Evolutionary conservation across 2,113 vertebrate species (phyloP).

Genomic region (Crotalus horridus): DNA sequence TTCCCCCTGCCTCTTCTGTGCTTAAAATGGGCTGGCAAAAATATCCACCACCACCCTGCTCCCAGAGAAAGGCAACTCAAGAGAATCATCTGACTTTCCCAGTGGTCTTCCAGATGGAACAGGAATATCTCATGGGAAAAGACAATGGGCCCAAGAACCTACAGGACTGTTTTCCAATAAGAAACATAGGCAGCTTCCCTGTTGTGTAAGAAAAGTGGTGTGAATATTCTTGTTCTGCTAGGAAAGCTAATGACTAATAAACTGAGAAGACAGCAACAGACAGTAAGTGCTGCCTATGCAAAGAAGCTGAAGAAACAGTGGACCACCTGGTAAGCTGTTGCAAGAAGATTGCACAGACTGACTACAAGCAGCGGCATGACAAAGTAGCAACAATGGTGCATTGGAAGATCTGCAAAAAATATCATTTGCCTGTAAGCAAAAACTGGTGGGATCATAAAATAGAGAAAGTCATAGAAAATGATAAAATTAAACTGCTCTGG

Average conservation of each 20-base stretch:
- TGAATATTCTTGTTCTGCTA: neutral
- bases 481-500: too few relatives aligned
- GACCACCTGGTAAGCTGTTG: too few relatives aligned
- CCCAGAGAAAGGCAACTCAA: fast-evolving
- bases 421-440: too few relatives aligned
- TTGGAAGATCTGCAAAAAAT: too few relatives aligned
- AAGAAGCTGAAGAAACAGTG: too few relatives aligned
- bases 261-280: too few relatives aligned
- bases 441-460: too few relatives aligned
- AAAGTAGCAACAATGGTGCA: too few relatives aligned
- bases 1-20: constrained; percentile 50
- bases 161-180: neutral
- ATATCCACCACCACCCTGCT: neutral
- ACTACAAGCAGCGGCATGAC: too few relatives aligned
- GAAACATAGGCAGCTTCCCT: neutral
- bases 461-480: too few relatives aligned
- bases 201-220: neutral
- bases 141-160: neutral
- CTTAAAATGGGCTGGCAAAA: constrained; percentile 36
- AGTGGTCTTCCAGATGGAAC: neutral
- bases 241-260: neutral
- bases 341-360: too few relatives aligned
- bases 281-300: too few relatives aligned
- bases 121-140: fast-evolving
- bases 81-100: neutral